A percentile compares a stretch with the other conserved stretches of the same genome.
These are phyloP conservation scores for Holocentrus rufus DNA, from an alignment of 2,797 vertebrate genomes.

Conservation along the genomic window DNA sequence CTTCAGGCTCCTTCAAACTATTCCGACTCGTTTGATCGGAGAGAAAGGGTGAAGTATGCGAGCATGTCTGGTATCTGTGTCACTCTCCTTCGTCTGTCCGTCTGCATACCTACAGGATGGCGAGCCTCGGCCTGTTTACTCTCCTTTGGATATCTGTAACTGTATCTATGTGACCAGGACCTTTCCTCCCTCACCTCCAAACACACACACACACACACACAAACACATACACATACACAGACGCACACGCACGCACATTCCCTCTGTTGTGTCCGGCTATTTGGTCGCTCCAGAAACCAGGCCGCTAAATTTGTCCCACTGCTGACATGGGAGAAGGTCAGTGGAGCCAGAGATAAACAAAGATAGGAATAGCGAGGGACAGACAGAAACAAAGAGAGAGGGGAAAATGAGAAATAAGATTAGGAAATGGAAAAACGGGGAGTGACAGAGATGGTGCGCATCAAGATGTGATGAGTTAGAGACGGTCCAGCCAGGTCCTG, in stretches of 20 bases:
- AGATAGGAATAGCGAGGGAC: slow-evolving; percentile 50
- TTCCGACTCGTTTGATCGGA: too few species aligned
- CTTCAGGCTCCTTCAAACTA: too few species aligned
- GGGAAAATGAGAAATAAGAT: slow-evolving; percentile 40
- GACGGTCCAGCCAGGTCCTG: background rate
- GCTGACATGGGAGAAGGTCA: slow-evolving; percentile 85
- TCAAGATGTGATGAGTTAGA: background rate
- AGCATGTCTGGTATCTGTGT: slow-evolving; percentile 35
- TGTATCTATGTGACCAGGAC: slow-evolving; percentile 58
- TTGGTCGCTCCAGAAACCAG: slow-evolving; percentile 83
- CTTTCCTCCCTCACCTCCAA: slow-evolving; percentile 59
- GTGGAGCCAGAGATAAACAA: slow-evolving; percentile 75
- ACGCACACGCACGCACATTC: slow-evolving; percentile 53
- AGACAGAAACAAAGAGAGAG: slow-evolving; percentile 30
- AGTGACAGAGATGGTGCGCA: background rate
- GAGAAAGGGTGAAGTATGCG: background rate
- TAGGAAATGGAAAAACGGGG: background rate
- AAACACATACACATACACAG: slow-evolving; percentile 22
- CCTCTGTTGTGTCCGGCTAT: slow-evolving; percentile 79
- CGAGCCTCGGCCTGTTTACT: slow-evolving; percentile 61
- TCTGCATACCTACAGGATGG: slow-evolving; percentile 50
- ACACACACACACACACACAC: slow-evolving; percentile 23
- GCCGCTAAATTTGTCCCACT: slow-evolving; percentile 79
- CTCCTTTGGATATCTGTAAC: slow-evolving; percentile 58
- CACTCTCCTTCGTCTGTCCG: slow-evolving; percentile 36